Conservation (phyloP, 2,113 vertebrate genomes). For the Channa maculata region DNA sequence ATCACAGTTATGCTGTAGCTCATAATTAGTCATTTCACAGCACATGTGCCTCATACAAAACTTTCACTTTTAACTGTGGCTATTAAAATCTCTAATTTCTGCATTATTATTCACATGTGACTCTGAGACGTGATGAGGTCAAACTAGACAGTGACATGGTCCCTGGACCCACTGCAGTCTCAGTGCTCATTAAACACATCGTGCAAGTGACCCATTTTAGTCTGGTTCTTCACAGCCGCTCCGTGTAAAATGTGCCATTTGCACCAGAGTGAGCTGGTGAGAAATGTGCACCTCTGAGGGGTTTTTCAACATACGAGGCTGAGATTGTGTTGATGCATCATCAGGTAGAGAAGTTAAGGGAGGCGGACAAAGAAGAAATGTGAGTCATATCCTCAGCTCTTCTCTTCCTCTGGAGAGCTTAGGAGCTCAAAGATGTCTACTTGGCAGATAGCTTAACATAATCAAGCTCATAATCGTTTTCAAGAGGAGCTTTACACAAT, state of each 20-base stretch:
- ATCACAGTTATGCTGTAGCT: neutral
- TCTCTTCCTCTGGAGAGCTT: constrained; percentile 22
- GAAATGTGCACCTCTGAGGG: constrained; percentile 39
- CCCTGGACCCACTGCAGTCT: constrained; percentile 20
- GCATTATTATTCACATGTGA: constrained; percentile 2
- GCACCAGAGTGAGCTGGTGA: constrained; percentile 12
- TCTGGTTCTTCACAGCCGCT: constrained; percentile 13
- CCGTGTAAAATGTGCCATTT: constrained; percentile 15
- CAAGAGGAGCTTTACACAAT: no score
- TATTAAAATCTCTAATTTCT: neutral
- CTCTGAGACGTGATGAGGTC: constrained; percentile 28
- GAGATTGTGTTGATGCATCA: constrained; percentile 30
- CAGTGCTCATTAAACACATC: constrained; percentile 53
- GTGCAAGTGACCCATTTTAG: constrained; percentile 21
- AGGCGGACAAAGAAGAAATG: constrained; percentile 39
- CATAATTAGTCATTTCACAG: constrained; percentile 2
- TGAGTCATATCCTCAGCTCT: constrained; percentile 50
- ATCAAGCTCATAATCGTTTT: neutral
- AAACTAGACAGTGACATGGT: constrained; percentile 1
- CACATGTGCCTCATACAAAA: constrained; percentile 3
- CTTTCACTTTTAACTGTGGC: neutral
- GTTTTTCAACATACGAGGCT: neutral
- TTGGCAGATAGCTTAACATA: constrained; percentile 28
- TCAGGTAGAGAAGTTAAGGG: constrained; percentile 40
- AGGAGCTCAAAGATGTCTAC: constrained; percentile 29